Conservation (phyloP, 2,888 invertebrate species). For the Cyaniris semiargus region DNA sequence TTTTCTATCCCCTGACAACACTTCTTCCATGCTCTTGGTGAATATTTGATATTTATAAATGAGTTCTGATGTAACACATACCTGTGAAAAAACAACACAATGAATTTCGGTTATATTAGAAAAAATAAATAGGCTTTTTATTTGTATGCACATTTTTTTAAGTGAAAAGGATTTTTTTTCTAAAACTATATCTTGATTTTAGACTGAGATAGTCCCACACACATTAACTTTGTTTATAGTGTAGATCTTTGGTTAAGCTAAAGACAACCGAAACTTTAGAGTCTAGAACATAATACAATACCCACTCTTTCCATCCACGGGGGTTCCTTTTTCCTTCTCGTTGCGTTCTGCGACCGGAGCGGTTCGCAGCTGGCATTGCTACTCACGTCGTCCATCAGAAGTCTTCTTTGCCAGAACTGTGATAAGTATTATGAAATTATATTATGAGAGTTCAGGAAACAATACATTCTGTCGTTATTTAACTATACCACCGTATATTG, state of each 20-base stretch:
- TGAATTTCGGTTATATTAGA: not conserved
- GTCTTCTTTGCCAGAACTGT: constrained; percentile 33
- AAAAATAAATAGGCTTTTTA: not conserved
- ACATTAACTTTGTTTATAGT: no score
- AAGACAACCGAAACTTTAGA: no score
- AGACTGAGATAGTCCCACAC: no score
- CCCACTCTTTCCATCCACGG: constrained; percentile 70
- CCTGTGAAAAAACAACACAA: constrained; percentile 48
- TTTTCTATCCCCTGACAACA: constrained; percentile 82
- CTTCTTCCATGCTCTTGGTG: constrained; percentile 79
- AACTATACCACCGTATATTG: no score
- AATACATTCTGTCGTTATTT: no score
- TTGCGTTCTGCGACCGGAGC: constrained; percentile 41
- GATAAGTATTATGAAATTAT: not conserved
- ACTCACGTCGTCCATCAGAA: constrained; percentile 10
- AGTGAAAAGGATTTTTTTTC: no score
- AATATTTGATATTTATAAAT: constrained; percentile 85
- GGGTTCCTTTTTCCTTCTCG: constrained; percentile 63
- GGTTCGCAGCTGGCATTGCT: constrained; percentile 24
- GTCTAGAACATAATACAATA: no score
- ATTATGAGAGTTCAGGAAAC: not conserved
- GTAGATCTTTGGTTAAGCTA: no score
- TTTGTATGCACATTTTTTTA: no score
- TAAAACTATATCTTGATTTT: no score
- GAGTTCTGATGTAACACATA: constrained; percentile 83